A percentile compares a stretch with the other conserved stretches of the same genome.
These are phyloP conservation scores for Chanos chanos DNA, from an alignment of 2,797 vertebrate species.

Conservation along the genomic window DNA sequence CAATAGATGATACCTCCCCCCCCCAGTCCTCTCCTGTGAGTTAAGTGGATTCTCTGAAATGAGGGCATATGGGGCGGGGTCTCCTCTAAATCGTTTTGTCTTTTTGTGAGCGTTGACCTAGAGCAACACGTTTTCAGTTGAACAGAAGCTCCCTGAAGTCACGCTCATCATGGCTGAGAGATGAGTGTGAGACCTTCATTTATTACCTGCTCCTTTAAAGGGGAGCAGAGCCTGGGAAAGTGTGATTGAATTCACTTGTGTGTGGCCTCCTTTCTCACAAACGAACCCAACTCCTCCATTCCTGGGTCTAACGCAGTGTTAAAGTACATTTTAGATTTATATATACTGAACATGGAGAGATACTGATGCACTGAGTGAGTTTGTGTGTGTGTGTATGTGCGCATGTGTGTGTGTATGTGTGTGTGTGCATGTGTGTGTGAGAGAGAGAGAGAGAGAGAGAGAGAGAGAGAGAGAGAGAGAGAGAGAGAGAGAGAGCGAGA, in stretches of 20 bases:
- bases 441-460: too few species aligned
- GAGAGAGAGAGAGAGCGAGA: not conserved
- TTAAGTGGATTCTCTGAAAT: slow-evolving; percentile 53
- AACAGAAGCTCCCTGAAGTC: slow-evolving; percentile 58
- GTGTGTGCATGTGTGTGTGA: not conserved
- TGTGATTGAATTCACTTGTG: slow-evolving; percentile 20
- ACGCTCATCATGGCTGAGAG: slow-evolving; percentile 63
- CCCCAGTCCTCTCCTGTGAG: slow-evolving; percentile 28
- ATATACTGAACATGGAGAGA: too few species aligned
- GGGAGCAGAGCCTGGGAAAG: slow-evolving; percentile 29
- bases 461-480: not conserved
- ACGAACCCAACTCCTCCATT: too few species aligned
- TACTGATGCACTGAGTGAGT: not conserved
- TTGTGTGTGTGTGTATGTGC: not conserved
- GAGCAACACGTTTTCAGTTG: slow-evolving; percentile 53
- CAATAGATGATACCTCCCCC: slow-evolving; percentile 42
- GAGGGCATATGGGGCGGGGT: slow-evolving; percentile 40
- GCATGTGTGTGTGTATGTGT: not conserved
- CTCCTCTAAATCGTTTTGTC: slow-evolving; percentile 58
- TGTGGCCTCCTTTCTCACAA: too few species aligned
- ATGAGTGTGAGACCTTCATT: slow-evolving; percentile 59
- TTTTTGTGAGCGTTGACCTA: slow-evolving; percentile 49
- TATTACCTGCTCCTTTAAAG: slow-evolving; percentile 53
- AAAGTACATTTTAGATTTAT: too few species aligned
- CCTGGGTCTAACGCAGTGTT: too few species aligned